Evolutionary conservation across 2,888 invertebrate species (phyloP).

Genomic region (Drosophila ustulata): DNA sequence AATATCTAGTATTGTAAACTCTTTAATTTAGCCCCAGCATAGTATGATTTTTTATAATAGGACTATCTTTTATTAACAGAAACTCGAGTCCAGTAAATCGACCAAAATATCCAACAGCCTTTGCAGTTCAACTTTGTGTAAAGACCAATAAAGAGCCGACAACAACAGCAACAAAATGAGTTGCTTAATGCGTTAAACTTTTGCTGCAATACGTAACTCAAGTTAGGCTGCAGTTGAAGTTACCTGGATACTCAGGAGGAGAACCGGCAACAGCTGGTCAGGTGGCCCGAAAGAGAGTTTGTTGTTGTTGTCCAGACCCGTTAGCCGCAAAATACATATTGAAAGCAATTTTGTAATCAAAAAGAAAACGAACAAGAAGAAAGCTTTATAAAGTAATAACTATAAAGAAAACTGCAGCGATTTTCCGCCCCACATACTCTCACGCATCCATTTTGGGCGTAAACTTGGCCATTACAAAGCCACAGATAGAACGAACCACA

Average conservation of each 20-base stretch:
- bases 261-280: constrained; percentile 42
- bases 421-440: constrained; percentile 44
- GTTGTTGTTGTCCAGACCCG: constrained; percentile 29
- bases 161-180: constrained; percentile 50
- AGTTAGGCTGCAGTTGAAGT: constrained; percentile 65
- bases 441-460: constrained; percentile 15
- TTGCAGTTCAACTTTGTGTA: constrained; percentile 35
- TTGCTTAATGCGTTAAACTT: constrained; percentile 78
- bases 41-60: constrained; percentile 43
- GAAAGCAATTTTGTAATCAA: constrained; percentile 78
- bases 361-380: constrained; percentile 37
- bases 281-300: constrained; percentile 69
- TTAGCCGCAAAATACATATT: constrained; percentile 63
- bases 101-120: constrained; percentile 23
- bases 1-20: background rate
- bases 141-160: constrained; percentile 48
- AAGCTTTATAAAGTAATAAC: constrained; percentile 77
- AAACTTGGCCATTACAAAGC: constrained; percentile 49
- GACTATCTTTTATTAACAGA: constrained; percentile 11
- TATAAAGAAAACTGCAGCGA: constrained; percentile 75
- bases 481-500: constrained; percentile 32
- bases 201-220: constrained; percentile 77
- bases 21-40: constrained; percentile 12
- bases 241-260: constrained; percentile 27
- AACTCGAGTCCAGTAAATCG: constrained; percentile 13